phyloP scores from a whole-genome alignment of 2,888 invertebrate genomes.

The Ectobius pallidus region DNA sequence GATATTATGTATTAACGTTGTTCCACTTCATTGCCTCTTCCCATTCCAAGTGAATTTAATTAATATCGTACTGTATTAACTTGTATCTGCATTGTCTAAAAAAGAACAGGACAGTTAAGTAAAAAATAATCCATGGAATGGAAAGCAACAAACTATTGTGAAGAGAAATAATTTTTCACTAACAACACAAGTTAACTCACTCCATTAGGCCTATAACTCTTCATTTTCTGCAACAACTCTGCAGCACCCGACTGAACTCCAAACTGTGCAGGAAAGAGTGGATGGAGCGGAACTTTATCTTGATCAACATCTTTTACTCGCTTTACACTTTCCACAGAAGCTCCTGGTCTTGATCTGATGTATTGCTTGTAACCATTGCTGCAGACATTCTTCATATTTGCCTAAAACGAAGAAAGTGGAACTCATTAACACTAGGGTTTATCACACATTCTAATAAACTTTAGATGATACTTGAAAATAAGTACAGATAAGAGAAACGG shows the following conservation, averaged over 20 bases:
- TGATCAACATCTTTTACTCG: slow-evolving; percentile 76
- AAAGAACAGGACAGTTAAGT: too few species aligned
- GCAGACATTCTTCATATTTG: slow-evolving; percentile 72
- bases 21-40: too few species aligned
- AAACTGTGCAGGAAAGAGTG: slow-evolving; percentile 60
- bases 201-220: slow-evolving; percentile 75
- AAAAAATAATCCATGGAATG: too few species aligned
- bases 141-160: too few species aligned
- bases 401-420: slow-evolving; percentile 55
- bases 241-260: slow-evolving; percentile 53
- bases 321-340: slow-evolving; percentile 88
- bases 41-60: too few species aligned
- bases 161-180: too few species aligned
- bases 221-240: slow-evolving; percentile 66
- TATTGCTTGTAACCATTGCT: slow-evolving; percentile 93
- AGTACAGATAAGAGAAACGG: neutral
- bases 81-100: too few species aligned
- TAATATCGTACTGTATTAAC: too few species aligned
- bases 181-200: too few species aligned
- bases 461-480: neutral
- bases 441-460: neutral
- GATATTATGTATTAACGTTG: too few species aligned
- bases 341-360: slow-evolving; percentile 81
- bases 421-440: neutral
- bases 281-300: slow-evolving; percentile 66